Percentiles rank a stretch among this genome's conserved stretches.
phyloP scores from a whole-genome alignment of 2,113 vertebrate species.

The Pteronura brasiliensis region DNA sequence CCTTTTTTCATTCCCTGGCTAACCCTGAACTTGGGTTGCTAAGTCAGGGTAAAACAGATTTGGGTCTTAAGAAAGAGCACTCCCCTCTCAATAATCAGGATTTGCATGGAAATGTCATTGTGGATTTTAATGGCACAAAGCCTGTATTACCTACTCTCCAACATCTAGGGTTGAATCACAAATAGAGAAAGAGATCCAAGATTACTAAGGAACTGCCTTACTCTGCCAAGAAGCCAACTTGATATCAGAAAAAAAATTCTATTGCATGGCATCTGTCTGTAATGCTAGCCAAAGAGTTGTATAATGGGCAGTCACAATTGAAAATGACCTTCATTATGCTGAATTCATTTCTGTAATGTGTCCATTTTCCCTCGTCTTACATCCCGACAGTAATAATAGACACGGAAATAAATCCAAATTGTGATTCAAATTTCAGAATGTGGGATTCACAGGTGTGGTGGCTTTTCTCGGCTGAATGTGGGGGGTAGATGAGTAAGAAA shows the following conservation, averaged over 20 bases:
- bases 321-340: conserved; percentile 73
- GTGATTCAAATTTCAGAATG: conserved; percentile 63
- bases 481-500: conserved; percentile 45
- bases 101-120: conserved; percentile 45
- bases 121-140: conserved; percentile 51
- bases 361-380: conserved; percentile 66
- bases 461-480: conserved; percentile 44
- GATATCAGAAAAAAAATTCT: conserved; percentile 58
- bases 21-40: not conserved
- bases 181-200: conserved; percentile 61
- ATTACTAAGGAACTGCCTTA: conserved; percentile 61
- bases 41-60: conserved; percentile 38
- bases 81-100: conserved; percentile 6
- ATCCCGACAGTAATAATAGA: conserved; percentile 54
- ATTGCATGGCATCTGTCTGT: conserved; percentile 63
- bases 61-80: not conserved
- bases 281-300: conserved; percentile 62
- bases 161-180: conserved; percentile 63
- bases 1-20: not conserved
- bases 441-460: conserved; percentile 53
- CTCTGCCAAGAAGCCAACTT: conserved; percentile 65
- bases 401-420: conserved; percentile 61
- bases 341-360: conserved; percentile 68
- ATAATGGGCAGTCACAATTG: conserved; percentile 64
- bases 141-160: conserved; percentile 52